Evolutionary conservation across 35 echinoderm and acorn worm species (phyloP), one percentile per base, ranked within the genome.

Genomic region (Hemicentrotus pulcherrimus): DNA sequence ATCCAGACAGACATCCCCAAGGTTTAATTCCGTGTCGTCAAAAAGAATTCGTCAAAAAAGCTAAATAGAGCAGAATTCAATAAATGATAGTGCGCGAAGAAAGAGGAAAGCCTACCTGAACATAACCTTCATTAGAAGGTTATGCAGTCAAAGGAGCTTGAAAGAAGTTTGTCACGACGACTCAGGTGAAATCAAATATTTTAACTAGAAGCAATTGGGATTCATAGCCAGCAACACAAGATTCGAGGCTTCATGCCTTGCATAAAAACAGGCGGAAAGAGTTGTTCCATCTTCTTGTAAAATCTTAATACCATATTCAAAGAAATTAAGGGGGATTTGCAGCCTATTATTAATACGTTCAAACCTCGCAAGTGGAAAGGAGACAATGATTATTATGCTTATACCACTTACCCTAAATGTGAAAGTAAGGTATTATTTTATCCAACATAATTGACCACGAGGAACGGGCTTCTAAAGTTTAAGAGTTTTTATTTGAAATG

Each of bases 1-100:
- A 47, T 14, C 48, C 91, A 93, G 91, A 93, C 91, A 48, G 91
- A 93, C 48, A 93, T 46, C 91, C 91, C 91, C 91, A 58, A 93
- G 91, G 91, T 93, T 31, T 59, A 16, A 59, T 59, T 78, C 65
- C 22, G 6, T 6, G 24, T 28, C 65, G 22, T 78, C 24, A 78
- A n/a, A 78, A 78, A 19, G 22, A 78, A 78, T 28, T 78, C 65
- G 65, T 78, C 19, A 2, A 24, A 78, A n/a, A n/a, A 78, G 24
- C 18, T 70, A 78, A 78, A n/a, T n/a, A n/a, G 65, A n/a, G 22
- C 22, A 4, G 65, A 78, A 78, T 78, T 55, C 22, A n/a, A n/a
- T 78, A 78, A 78, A 78, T 22, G 7, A 78, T 78, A 28, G 5
- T 6, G 19, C 28, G 2, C 65, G 65, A 7, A 22, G n/a, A n/a